Evolutionary conservation across 2,113 vertebrate species (phyloP).

Genomic region (Hassar affinis): DNA sequence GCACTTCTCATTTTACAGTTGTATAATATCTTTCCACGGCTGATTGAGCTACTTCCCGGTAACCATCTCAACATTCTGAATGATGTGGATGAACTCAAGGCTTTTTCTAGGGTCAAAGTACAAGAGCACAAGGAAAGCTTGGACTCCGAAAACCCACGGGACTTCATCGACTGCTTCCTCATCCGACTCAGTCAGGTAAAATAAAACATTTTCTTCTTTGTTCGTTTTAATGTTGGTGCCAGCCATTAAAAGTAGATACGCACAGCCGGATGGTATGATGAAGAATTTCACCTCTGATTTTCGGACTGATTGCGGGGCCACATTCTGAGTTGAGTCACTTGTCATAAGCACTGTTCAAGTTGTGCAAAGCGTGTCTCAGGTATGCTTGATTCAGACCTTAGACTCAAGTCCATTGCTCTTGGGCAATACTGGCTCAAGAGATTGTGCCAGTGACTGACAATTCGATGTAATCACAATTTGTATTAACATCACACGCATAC

Average conservation of each 20-base stretch:
- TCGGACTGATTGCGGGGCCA: background rate
- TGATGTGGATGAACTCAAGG: background rate
- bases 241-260: background rate
- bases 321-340: background rate
- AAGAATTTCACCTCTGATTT: background rate
- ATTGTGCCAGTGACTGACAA: background rate
- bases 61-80: constrained; percentile 60
- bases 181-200: constrained; percentile 72
- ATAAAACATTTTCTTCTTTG: background rate
- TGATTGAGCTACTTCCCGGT: constrained; percentile 73
- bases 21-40: constrained; percentile 74
- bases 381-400: too few species aligned
- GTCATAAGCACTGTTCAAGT: too few species aligned
- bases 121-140: constrained; percentile 68
- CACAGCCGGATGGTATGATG: background rate
- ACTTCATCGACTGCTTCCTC: constrained; percentile 81
- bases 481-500: too few species aligned
- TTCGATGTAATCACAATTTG: background rate
- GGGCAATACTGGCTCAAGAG: too few species aligned
- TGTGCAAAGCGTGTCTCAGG: background rate
- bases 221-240: background rate
- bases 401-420: too few species aligned
- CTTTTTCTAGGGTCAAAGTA: constrained; percentile 66
- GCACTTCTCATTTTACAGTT: constrained; percentile 62
- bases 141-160: constrained; percentile 65